Evolutionary conservation across 1,140 invertebrate genomes (phyloP).

Genomic region (Ceratitis capitata): DNA sequence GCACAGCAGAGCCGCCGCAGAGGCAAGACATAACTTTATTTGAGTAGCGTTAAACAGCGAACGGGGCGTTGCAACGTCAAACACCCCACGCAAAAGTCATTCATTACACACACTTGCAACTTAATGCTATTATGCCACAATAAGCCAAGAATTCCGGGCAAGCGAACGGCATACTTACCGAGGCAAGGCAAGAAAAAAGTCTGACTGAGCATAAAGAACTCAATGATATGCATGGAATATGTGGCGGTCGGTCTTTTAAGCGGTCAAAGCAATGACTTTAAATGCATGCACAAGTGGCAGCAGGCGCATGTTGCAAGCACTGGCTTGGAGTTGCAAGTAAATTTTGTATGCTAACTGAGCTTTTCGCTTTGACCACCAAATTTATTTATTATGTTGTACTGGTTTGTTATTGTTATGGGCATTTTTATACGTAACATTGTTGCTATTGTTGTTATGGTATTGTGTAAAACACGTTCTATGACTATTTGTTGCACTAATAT

Average conservation of each 20-base stretch:
- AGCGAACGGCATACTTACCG: neutral
- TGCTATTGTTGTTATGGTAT: neutral
- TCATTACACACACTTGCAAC: conserved; percentile 25
- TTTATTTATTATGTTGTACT: conserved; percentile 17
- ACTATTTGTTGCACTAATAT: conserved; percentile 24
- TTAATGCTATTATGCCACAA: neutral
- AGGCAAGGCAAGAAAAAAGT: neutral
- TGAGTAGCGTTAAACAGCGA: conserved; percentile 33
- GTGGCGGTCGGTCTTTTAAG: neutral
- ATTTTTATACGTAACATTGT: neutral
- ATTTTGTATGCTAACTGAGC: neutral
- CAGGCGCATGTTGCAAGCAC: neutral
- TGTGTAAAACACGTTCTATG: neutral
- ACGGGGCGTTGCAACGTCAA: conserved; percentile 25
- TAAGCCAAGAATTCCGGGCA: neutral
- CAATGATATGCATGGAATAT: neutral
- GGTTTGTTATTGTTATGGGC: neutral
- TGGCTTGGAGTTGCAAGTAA: too few relatives aligned
- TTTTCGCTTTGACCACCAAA: neutral
- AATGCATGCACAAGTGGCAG: neutral
- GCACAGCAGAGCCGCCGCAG: neutral
- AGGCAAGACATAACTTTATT: neutral
- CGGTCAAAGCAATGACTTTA: neutral
- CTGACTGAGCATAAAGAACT: neutral
- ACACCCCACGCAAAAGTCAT: conserved; percentile 29